Evolutionary conservation across 2,888 invertebrate genomes (phyloP).

Genomic region (Argynnis bischoffii): DNA sequence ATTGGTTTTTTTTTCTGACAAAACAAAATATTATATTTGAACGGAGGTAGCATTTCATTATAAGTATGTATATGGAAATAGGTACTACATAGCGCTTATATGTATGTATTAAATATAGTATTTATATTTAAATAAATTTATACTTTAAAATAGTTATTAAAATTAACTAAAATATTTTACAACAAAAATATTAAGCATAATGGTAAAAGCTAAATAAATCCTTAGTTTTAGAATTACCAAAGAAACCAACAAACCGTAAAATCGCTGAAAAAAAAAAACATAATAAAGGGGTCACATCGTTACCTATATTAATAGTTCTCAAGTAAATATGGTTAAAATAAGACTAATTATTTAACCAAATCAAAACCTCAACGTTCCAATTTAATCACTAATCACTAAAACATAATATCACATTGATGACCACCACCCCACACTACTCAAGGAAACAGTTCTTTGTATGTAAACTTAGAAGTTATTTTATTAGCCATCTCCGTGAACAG

Average conservation of each 20-base stretch:
- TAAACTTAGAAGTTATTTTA: conserved; percentile 85
- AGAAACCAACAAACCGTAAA: not conserved
- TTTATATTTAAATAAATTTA: no score
- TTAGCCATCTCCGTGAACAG: conserved; percentile 87
- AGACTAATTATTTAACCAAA: no score
- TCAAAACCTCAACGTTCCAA: not conserved
- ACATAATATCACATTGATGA: conserved; percentile 25
- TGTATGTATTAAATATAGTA: conserved; percentile 6
- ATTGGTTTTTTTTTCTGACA: no score
- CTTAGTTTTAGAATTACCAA: not conserved
- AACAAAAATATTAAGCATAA: not conserved
- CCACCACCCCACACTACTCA: conserved; percentile 45
- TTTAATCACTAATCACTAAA: not conserved
- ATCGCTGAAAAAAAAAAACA: not conserved
- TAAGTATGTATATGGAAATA: not conserved
- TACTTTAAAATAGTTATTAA: not conserved
- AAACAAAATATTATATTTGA: no score
- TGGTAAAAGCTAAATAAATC: not conserved
- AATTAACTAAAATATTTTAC: conserved; percentile 5
- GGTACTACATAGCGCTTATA: conserved; percentile 29
- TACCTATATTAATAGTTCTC: no score
- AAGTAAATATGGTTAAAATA: no score
- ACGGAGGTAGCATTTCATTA: not conserved
- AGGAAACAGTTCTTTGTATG: conserved; percentile 87
- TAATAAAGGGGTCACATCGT: not conserved